These are phyloP conservation scores for Melanchra persicariae DNA, from an alignment of 2,888 invertebrate species.

Conservation along the genomic window DNA sequence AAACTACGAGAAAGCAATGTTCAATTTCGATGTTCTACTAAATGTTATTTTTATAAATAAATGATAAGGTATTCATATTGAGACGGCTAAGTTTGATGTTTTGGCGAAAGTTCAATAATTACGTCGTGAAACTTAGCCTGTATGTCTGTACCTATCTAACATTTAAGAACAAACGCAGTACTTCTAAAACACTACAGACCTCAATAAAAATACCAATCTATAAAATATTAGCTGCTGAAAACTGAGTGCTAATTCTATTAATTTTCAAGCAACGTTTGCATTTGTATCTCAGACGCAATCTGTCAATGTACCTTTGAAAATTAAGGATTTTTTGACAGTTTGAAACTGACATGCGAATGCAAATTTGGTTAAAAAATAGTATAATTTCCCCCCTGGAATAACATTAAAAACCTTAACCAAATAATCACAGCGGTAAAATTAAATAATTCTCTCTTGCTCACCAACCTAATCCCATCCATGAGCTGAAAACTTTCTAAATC, in stretches of 20 bases:
- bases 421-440: conserved; percentile 6
- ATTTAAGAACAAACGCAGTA: not conserved
- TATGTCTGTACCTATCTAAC: not conserved
- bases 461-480: conserved; percentile 45
- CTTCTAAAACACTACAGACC: not conserved
- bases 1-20: not conserved
- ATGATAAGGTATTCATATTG: too few relatives aligned
- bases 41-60: not conserved
- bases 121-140: too few relatives aligned
- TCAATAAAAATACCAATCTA: not conserved
- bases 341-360: too few relatives aligned
- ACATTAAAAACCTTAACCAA: not conserved
- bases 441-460: conserved; percentile 18
- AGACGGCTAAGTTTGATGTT: too few relatives aligned
- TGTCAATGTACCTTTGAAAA: too few relatives aligned
- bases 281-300: too few relatives aligned
- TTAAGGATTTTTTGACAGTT: too few relatives aligned
- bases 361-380: too few relatives aligned
- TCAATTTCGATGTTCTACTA: not conserved
- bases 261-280: too few relatives aligned
- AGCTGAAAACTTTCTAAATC: conserved; percentile 52
- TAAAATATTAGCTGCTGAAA: not conserved
- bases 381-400: too few relatives aligned
- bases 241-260: too few relatives aligned
- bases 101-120: not conserved